Percentiles rank a stretch among this genome's conserved stretches.
Evolutionary conservation across 2,113 vertebrate genomes (phyloP).

Genomic region (Stegastes partitus): DNA sequence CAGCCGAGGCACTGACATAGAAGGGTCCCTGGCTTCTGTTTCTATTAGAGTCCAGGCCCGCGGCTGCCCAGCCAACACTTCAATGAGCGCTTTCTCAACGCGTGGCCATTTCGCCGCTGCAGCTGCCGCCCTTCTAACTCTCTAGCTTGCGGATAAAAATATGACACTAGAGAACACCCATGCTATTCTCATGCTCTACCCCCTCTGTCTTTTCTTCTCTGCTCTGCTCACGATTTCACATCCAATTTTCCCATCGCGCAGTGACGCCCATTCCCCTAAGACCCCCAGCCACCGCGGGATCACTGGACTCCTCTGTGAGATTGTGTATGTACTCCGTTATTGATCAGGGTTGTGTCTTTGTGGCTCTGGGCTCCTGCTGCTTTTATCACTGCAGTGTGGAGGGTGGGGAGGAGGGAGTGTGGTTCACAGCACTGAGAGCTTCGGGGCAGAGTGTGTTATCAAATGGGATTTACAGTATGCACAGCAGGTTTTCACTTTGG

Average conservation of each 20-base stretch:
- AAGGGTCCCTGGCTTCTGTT: slow-evolving; percentile 75
- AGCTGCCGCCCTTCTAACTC: slow-evolving; percentile 71
- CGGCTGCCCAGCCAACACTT: slow-evolving; percentile 72
- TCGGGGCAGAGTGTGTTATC: slow-evolving; percentile 42
- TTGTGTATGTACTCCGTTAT: slow-evolving; percentile 60
- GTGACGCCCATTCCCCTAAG: slow-evolving; percentile 71
- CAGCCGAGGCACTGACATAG: slow-evolving; percentile 64
- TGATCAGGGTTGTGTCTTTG: slow-evolving; percentile 71
- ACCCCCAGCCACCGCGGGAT: slow-evolving; percentile 62
- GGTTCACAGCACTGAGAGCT: slow-evolving; percentile 51
- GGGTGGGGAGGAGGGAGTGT: slow-evolving; percentile 49
- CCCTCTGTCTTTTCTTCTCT: slow-evolving; percentile 41
- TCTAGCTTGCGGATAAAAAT: slow-evolving; percentile 70
- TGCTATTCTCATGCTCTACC: slow-evolving; percentile 55
- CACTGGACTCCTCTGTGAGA: slow-evolving; percentile 59
- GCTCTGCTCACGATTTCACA: slow-evolving; percentile 68
- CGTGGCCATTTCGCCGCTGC: slow-evolving; percentile 64
- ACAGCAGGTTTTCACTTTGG: slow-evolving; percentile 18
- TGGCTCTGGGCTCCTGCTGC: slow-evolving; percentile 67
- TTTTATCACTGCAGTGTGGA: slow-evolving; percentile 75
- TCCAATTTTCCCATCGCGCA: slow-evolving; percentile 72
- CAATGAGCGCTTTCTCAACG: slow-evolving; percentile 63
- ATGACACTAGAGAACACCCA: slow-evolving; percentile 65
- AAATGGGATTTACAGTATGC: slow-evolving; percentile 47
- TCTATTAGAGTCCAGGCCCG: slow-evolving; percentile 75